Evolutionary conservation across 1,140 invertebrate species (phyloP).

Genomic region (Saxidomus purpurata): DNA sequence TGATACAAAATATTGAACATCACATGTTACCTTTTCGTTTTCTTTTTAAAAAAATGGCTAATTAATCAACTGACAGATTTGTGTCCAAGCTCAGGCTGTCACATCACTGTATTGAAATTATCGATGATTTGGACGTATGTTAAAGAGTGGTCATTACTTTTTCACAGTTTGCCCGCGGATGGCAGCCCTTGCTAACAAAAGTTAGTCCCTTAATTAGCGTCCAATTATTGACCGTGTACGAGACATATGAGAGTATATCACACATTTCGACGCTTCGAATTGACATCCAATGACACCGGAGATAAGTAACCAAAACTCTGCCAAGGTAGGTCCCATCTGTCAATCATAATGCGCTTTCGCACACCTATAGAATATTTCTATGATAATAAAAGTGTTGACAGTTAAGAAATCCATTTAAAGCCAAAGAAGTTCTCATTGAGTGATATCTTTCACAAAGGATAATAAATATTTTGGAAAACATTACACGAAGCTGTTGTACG

Average conservation of each 20-base stretch:
- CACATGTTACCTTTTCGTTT: too few species aligned
- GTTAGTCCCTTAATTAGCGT: background rate
- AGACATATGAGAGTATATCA: background rate
- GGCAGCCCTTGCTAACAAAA: background rate
- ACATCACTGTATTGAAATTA: background rate
- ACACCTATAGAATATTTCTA: background rate
- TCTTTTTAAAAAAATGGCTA: too few species aligned
- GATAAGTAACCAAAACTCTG: background rate
- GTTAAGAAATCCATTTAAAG: background rate
- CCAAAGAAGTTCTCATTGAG: background rate
- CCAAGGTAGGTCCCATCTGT: background rate
- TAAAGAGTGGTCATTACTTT: conserved; percentile 16
- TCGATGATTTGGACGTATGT: background rate
- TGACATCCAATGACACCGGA: background rate
- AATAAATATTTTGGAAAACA: background rate
- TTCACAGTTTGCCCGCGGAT: background rate
- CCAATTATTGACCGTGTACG: background rate
- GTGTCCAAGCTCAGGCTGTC: background rate
- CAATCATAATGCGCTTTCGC: background rate
- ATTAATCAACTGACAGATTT: background rate
- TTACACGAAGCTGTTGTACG: too few species aligned
- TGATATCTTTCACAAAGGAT: background rate
- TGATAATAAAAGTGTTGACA: background rate
- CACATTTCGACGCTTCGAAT: background rate
- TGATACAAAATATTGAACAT: too few species aligned